These are phyloP conservation scores for Apamea sordens DNA, from an alignment of 2,888 invertebrate genomes.

Conservation along the genomic window DNA sequence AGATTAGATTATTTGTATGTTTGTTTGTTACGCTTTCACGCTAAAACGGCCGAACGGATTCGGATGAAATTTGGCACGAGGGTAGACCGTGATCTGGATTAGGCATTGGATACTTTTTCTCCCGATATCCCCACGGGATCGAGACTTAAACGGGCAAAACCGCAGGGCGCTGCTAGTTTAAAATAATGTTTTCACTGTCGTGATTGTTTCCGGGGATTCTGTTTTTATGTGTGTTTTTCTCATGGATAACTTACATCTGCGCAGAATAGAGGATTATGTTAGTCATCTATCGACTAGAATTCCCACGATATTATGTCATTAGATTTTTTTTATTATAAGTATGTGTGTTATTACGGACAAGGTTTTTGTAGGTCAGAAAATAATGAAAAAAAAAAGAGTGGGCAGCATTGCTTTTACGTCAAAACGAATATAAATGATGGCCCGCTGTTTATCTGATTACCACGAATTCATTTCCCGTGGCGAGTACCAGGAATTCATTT, in stretches of 20 bases:
- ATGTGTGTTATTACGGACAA: not conserved
- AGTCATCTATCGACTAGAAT: not conserved
- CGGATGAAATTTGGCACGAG: too few relatives aligned
- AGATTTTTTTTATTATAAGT: not conserved
- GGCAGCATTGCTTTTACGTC: slow-evolving; percentile 5
- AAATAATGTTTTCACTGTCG: not conserved
- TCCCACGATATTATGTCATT: not conserved
- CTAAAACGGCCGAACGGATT: too few relatives aligned
- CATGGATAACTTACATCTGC: too few relatives aligned
- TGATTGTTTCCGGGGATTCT: not conserved
- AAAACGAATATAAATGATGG: slow-evolving; percentile 33
- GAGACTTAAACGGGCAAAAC: too few relatives aligned
- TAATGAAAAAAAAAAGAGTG: not conserved
- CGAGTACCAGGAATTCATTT: slow-evolving; percentile 21
- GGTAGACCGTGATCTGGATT: too few relatives aligned
- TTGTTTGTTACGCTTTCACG: too few relatives aligned
- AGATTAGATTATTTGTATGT: too few relatives aligned
- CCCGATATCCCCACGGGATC: too few relatives aligned
- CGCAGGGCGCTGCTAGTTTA: too few relatives aligned
- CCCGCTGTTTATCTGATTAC: slow-evolving; percentile 28
- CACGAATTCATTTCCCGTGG: slow-evolving; percentile 36
- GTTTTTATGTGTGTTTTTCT: not conserved
- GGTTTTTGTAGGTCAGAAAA: not conserved
- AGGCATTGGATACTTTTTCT: too few relatives aligned
- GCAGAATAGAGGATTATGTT: too few relatives aligned